A percentile compares a stretch with the other conserved stretches of the same genome.
These are phyloP conservation scores for Syrista parreyssii DNA, from an alignment of 2,888 invertebrate species.

Conservation along the genomic window DNA sequence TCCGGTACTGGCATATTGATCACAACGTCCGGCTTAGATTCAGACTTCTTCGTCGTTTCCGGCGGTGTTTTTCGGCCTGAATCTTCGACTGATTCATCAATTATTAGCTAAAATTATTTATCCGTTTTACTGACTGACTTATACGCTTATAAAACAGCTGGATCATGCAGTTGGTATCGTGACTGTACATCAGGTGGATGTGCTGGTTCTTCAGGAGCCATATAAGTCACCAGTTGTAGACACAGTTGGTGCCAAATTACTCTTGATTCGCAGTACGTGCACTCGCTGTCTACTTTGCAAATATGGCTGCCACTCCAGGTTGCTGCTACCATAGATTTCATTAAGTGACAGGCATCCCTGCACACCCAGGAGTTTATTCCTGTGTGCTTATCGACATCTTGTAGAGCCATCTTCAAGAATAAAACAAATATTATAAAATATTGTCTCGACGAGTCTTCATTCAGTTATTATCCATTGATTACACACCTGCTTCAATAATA, in stretches of 20 bases:
- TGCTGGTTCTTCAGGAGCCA: constrained; percentile 80
- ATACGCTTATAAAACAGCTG: not conserved
- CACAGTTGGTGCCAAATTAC: constrained; percentile 96
- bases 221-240: constrained; percentile 81
- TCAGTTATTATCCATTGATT: not conserved
- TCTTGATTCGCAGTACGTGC: constrained; percentile 91
- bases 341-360: constrained; percentile 78
- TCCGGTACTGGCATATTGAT: constrained; percentile 74
- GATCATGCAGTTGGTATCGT: not conserved
- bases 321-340: constrained; percentile 81
- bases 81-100: constrained; percentile 79
- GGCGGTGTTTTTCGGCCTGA: constrained; percentile 76
- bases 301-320: constrained; percentile 75
- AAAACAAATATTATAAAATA: not conserved
- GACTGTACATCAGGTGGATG: constrained; percentile 77
- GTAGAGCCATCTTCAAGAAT: constrained; percentile 78
- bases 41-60: constrained; percentile 76
- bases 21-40: constrained; percentile 73
- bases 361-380: constrained; percentile 82
- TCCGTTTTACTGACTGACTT: not conserved
- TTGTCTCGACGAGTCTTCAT: not conserved
- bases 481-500: constrained; percentile 88
- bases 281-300: constrained; percentile 75
- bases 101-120: constrained; percentile 67
- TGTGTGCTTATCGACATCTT: constrained; percentile 84